Conservation (phyloP, 2,797 vertebrate genomes). For the Tapera naevia region DNA sequence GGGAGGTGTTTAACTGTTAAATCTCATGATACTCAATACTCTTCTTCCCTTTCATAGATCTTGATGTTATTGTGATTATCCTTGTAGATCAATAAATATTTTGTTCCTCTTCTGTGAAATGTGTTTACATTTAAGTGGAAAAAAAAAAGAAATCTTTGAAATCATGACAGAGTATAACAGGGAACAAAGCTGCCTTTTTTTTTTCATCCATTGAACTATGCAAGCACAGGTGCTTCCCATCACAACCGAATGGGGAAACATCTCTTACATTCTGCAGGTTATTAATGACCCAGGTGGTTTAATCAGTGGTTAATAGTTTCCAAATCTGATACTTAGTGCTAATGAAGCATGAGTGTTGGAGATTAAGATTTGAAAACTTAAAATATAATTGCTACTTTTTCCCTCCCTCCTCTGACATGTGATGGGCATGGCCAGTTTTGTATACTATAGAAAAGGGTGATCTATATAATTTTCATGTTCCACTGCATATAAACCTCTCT, state of each 20-base stretch:
- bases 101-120: not conserved
- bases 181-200: rapidly evolving
- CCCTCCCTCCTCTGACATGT: rapidly evolving
- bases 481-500: not conserved
- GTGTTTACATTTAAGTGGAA: not conserved
- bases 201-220: not conserved
- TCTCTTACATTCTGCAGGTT: not conserved
- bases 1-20: not conserved
- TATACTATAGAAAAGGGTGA: not conserved
- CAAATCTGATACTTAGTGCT: not conserved
- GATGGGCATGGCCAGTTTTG: rapidly evolving
- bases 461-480: not conserved
- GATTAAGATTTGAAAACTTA: not conserved
- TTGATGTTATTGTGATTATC: not conserved
- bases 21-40: not conserved
- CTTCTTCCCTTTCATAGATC: not conserved
- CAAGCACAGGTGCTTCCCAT: not conserved
- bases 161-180: not conserved
- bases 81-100: not conserved
- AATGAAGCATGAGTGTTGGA: not conserved
- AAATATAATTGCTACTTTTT: not conserved
- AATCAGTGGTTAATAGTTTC: not conserved
- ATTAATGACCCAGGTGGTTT: not conserved
- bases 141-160: not conserved
- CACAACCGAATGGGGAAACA: not conserved